These are phyloP conservation scores for Resseliella maxima DNA, from an alignment of 2,888 invertebrate genomes.

Conservation along the genomic window DNA sequence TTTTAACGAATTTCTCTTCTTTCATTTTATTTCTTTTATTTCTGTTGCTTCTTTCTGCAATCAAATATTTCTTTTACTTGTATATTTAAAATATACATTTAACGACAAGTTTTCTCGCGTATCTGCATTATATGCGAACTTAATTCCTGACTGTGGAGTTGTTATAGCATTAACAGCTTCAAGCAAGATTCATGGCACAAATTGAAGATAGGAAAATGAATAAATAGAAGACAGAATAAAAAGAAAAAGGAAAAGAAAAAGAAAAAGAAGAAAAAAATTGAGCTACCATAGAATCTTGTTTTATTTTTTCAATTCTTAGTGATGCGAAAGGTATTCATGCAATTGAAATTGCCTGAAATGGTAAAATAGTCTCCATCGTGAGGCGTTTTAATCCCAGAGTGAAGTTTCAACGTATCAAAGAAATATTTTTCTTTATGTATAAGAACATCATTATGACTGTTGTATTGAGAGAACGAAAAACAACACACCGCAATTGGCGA, in stretches of 20 bases:
- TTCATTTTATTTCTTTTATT: background rate
- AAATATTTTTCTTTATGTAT: background rate
- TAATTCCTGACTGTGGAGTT: conserved; percentile 36
- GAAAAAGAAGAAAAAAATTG: background rate
- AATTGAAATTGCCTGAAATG: conserved; percentile 14
- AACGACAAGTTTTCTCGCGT: conserved; percentile 16
- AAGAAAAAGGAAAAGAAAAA: background rate
- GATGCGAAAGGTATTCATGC: conserved; percentile 23
- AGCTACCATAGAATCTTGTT: conserved; percentile 36
- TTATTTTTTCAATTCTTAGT: conserved; percentile 44
- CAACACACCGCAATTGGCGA: conserved; percentile 39
- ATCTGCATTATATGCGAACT: background rate
- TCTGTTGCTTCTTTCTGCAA: background rate
- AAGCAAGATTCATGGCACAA: conserved; percentile 44
- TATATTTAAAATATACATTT: background rate
- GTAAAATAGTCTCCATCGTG: background rate
- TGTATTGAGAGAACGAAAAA: background rate
- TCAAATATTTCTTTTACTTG: background rate
- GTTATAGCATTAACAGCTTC: conserved; percentile 44
- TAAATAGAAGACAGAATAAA: background rate
- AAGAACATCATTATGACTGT: conserved; percentile 24
- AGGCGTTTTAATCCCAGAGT: conserved; percentile 43
- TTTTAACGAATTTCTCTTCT: background rate
- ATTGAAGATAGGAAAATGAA: conserved; percentile 32
- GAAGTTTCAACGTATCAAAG: background rate